Evolutionary conservation across 2,888 invertebrate genomes (phyloP).

Genomic region (Brachylomia viminalis): DNA sequence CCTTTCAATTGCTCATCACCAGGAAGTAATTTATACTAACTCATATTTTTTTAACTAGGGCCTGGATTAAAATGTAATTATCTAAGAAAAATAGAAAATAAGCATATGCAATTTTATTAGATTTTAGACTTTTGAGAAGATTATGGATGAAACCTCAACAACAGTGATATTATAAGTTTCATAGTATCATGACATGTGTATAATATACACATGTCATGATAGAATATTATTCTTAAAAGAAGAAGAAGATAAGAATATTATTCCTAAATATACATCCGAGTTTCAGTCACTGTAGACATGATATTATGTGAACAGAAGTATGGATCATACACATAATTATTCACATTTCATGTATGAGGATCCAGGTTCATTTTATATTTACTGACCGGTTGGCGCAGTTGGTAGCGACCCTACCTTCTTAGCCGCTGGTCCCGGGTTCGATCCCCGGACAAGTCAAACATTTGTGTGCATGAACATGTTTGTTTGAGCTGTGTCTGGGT

Average conservation of each 20-base stretch:
- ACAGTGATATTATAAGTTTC: neutral
- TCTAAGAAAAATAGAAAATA: neutral
- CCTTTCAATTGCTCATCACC: constrained; percentile 4
- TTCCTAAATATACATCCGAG: neutral
- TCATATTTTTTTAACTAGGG: constrained; percentile 1
- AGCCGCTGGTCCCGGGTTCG: too few species aligned
- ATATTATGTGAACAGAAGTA: neutral
- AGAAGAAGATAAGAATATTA: too few species aligned
- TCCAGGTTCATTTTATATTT: neutral
- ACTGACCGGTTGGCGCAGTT: too few species aligned
- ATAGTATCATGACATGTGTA: neutral
- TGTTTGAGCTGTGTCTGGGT: too few species aligned
- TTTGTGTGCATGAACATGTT: too few species aligned
- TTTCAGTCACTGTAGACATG: neutral
- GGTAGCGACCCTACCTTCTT: too few species aligned
- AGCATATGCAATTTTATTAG: neutral
- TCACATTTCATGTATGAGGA: neutral
- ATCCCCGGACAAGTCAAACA: too few species aligned
- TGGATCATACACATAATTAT: neutral
- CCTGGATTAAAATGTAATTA: neutral
- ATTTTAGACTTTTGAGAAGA: neutral
- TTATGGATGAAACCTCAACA: neutral
- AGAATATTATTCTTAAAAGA: too few species aligned
- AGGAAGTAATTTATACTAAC: neutral
- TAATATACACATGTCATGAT: too few species aligned